Conservation (phyloP, 1,140 invertebrate genomes). For the Drosophila ficusphila region DNA sequence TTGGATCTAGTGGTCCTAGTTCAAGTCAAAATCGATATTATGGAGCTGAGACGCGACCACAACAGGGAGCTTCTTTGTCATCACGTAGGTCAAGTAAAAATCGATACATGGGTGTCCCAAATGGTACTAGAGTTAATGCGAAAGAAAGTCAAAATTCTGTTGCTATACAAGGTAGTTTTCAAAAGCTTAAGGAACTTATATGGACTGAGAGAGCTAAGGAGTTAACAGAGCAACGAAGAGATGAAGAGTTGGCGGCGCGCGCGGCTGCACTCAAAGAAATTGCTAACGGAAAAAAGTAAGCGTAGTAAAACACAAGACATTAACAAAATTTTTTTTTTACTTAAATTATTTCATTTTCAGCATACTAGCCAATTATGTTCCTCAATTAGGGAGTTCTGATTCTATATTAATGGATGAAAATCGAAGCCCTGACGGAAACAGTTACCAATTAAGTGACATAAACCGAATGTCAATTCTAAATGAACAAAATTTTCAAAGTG, state of each 20-base stretch:
- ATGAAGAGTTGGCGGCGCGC: slow-evolving; percentile 87
- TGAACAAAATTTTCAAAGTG: slow-evolving; percentile 30
- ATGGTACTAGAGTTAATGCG: slow-evolving; percentile 27
- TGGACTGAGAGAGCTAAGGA: slow-evolving; percentile 88
- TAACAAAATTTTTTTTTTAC: no score
- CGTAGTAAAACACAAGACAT: no score
- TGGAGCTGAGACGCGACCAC: slow-evolving; percentile 53
- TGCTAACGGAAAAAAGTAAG: slow-evolving; percentile 84
- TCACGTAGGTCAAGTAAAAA: slow-evolving; percentile 62
- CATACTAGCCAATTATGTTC: slow-evolving; percentile 44
- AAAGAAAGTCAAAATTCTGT: slow-evolving; percentile 45
- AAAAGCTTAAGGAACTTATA: slow-evolving; percentile 87
- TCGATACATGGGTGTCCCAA: slow-evolving; percentile 59
- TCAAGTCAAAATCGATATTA: slow-evolving; percentile 46
- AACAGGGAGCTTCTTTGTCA: slow-evolving; percentile 12
- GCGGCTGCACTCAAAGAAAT: slow-evolving; percentile 86
- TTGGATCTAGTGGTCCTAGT: slow-evolving; percentile 10
- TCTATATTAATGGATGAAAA: slow-evolving; percentile 74
- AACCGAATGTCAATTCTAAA: slow-evolving; percentile 47
- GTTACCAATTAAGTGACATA: slow-evolving; percentile 18
- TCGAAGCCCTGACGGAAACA: slow-evolving; percentile 58
- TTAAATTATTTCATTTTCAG: slow-evolving; percentile 25
- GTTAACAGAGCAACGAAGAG: slow-evolving; percentile 86
- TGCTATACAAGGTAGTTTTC: slow-evolving; percentile 88
- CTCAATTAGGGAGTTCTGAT: slow-evolving; percentile 27